Conservation (phyloP, 2,797 vertebrate genomes). For the Leptatherina wallacei region DNA sequence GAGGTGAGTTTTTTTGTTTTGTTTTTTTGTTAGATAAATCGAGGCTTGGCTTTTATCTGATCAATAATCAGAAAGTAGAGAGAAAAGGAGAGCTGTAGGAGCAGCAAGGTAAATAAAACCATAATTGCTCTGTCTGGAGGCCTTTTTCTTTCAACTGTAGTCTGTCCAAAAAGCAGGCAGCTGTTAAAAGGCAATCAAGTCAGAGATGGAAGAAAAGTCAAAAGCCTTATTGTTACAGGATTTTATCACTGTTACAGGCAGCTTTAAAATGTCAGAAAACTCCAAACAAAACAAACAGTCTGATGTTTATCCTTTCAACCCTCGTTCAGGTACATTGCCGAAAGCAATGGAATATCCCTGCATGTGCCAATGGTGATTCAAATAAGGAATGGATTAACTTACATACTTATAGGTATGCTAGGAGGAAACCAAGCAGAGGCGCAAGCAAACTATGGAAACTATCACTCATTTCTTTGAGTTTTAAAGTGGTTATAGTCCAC, state of each 20-base stretch:
- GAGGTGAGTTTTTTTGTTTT: neutral
- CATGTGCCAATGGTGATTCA: conserved; percentile 73
- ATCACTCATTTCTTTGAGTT: conserved; percentile 34
- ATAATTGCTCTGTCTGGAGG: conserved; percentile 83
- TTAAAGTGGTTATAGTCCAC: conserved; percentile 23
- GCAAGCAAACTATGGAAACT: conserved; percentile 46
- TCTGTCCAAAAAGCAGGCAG: conserved; percentile 74
- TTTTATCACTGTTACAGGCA: conserved; percentile 71
- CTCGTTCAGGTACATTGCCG: conserved; percentile 72
- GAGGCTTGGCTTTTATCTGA: conserved; percentile 61
- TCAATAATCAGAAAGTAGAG: conserved; percentile 62
- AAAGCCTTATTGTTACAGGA: conserved; percentile 80
- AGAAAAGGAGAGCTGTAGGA: conserved; percentile 54
- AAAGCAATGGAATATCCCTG: conserved; percentile 68
- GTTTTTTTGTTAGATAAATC: conserved; percentile 51
- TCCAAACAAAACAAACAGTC: conserved; percentile 79
- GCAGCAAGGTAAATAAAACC: conserved; percentile 76
- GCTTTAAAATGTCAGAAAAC: conserved; percentile 70
- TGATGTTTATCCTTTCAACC: conserved; percentile 75
- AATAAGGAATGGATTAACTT: conserved; percentile 52
- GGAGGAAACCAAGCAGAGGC: conserved; percentile 40
- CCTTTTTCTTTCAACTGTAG: conserved; percentile 71
- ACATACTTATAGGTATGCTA: conserved; percentile 55
- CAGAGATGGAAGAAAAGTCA: conserved; percentile 65
- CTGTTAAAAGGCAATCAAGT: conserved; percentile 79